Base-by-base conservation (phyloP, 2,888 invertebrate species). In the Thymelicus lineola region DNA sequence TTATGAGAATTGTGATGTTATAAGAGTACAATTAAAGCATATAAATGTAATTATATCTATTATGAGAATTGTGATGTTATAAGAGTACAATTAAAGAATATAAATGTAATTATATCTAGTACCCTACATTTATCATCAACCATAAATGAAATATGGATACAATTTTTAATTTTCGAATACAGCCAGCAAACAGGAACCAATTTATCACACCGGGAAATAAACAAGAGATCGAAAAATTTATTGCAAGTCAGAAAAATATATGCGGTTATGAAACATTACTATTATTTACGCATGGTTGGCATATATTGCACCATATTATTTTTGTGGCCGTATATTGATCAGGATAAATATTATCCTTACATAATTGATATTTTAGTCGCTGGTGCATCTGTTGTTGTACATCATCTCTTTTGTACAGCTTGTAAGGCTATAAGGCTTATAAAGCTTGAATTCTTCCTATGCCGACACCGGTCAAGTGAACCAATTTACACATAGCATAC, bases 161-260 rank as follows among this genome's bases (percentile, higher is more conserved):
- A 58, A n/a, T 35, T 36, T 59, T 59, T 15, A 57, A 59, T 58
- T 66, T 46, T 17, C 48, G 12, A 62, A 36, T 9, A 15, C n/a
- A 35, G n/a, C 38, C 42, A 65, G 14, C 65, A 58, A 66, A 59
- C 59, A 36, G 46, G 58, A 48, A 66, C 58, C 59, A 48, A 66
- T 66, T 66, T 48, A 59, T 66, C 66, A 66, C 35, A 28, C 46
- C 14, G 48, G 28, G 46, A 48, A 48, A 66, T 58, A 59, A 66
- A 66, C 42, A 59, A 66, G 62, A 48, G 66, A 48, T 59, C 58
- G 66, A 66, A 66, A 66, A 66, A 59, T 66, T 59, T 59, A 66
- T 66, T 48, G 59, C 59, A 36, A 42, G 36, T 48, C 36, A 36
- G 48, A 59, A 48, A 66, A 66, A 66, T 66, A 59, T 59, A 59